Evolutionary conservation across 2,888 invertebrate species (phyloP).

Genomic region (Andrena chrysosceles): DNA sequence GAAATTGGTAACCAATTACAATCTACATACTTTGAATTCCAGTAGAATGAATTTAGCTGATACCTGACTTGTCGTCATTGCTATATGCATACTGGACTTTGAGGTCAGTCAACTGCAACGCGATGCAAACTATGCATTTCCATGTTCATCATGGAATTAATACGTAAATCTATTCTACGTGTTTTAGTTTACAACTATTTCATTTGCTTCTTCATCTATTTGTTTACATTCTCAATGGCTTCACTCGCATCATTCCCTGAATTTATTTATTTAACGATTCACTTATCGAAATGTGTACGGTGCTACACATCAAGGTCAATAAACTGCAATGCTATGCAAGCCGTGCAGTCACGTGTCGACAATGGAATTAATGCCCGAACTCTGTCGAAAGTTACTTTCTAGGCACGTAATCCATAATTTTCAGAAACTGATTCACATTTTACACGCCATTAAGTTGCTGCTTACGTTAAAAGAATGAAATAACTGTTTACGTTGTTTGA

Average conservation of each 20-base stretch:
- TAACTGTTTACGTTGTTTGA: no score
- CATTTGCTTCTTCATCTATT: background rate
- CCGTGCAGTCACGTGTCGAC: slow-evolving; percentile 58
- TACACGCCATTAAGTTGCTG: background rate
- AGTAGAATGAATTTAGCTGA: slow-evolving; percentile 37
- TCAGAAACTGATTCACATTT: background rate
- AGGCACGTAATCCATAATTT: slow-evolving; percentile 4
- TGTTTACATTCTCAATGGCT: background rate
- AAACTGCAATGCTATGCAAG: slow-evolving; percentile 68
- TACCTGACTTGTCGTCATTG: slow-evolving; percentile 56
- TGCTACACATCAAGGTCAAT: slow-evolving; percentile 67
- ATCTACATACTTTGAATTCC: slow-evolving; percentile 25
- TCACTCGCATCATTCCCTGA: background rate
- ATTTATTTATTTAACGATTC: slow-evolving; percentile 17
- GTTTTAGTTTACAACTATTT: slow-evolving; percentile 16
- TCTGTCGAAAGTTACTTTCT: slow-evolving; percentile 43
- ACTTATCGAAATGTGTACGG: slow-evolving; percentile 14
- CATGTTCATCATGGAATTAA: slow-evolving; percentile 47
- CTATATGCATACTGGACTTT: slow-evolving; percentile 60
- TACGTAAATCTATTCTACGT: slow-evolving; percentile 39
- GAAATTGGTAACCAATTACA: background rate
- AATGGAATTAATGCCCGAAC: slow-evolving; percentile 38
- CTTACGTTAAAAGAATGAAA: no score
- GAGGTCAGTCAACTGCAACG: slow-evolving; percentile 79
- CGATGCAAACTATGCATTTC: slow-evolving; percentile 67